Evolutionary conservation across 2,113 vertebrate genomes (phyloP), one percentile per base, ranked within the genome.

Genomic region (Boulengeromyrus knoepffleri): DNA sequence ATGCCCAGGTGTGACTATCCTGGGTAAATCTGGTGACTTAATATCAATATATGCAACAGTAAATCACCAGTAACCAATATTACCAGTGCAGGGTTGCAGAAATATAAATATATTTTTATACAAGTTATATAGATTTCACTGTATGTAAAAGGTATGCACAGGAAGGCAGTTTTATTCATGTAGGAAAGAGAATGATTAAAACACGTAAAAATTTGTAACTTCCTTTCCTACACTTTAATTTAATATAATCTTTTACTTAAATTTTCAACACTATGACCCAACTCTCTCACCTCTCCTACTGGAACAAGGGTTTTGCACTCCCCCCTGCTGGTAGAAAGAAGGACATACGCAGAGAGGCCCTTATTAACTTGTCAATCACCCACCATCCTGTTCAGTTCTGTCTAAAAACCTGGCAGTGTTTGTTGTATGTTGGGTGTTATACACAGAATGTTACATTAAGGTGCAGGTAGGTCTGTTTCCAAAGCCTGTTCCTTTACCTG

Each of bases 261-360:
- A 36, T 77, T 39, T 80, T 39, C 15, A 6, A 19, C 36, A 17
- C 31, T 80, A 3, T 13, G 49, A 17, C 27, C 50, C 2, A 27
- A 24, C 47, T 27, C 47, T 42, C 39, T 13, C 13, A 50, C 10
- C 36, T 80, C 31, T 56, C 9, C 88, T 45, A 87, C 86, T 90
- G 93, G 93, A 93, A 90, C 85, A 89, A 93, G 93, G 95, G 95
- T 94, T 91, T 94, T 92, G 92, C 94, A 95, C 94, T 94, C 89
- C 95, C 93, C 94, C 95, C 95, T 95, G 90, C 93, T 95, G 95
- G 94, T 85, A 85, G 85, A 31, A 58, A 31, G 2, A 31, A 52
- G 49, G 27, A 53, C 27, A 31, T 46, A 17, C 53, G 7, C 39
- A n/a, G 15, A 13, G 6, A 36, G 50, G 50, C 47, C 27, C 52